Evolutionary conservation across 2,888 invertebrate genomes (phyloP).

Genomic region (Lapara coniferarum): DNA sequence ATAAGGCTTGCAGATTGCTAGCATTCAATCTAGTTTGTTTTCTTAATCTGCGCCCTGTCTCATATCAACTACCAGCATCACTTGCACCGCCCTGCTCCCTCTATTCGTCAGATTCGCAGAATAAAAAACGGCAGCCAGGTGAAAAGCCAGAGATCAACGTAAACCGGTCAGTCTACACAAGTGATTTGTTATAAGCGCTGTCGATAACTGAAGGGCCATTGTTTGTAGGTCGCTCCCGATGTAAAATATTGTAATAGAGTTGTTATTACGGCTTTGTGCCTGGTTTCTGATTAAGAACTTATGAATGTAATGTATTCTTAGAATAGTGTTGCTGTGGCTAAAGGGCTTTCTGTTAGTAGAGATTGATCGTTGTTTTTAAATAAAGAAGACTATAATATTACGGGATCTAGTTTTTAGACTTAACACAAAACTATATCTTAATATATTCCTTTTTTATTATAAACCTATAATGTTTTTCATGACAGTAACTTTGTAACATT

Average conservation of each 20-base stretch:
- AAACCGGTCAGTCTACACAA: slow-evolving; percentile 54
- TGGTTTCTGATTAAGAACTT: slow-evolving; percentile 24
- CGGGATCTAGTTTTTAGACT: neutral
- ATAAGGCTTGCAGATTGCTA: slow-evolving; percentile 59
- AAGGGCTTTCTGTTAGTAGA: too few relatives aligned
- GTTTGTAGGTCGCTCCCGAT: slow-evolving; percentile 62
- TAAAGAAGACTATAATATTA: too few relatives aligned
- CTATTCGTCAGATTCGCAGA: slow-evolving; percentile 28
- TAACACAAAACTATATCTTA: too few relatives aligned
- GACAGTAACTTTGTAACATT: too few relatives aligned
- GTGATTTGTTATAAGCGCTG: slow-evolving; percentile 66
- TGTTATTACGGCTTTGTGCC: slow-evolving; percentile 41
- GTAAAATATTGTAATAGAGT: slow-evolving; percentile 58
- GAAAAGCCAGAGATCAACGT: slow-evolving; percentile 50
- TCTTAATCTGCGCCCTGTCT: slow-evolving; percentile 67
- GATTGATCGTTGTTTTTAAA: too few relatives aligned
- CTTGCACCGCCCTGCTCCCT: slow-evolving; percentile 43
- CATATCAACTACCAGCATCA: slow-evolving; percentile 46
- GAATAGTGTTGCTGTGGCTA: neutral
- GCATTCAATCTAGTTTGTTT: slow-evolving; percentile 68
- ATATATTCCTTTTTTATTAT: too few relatives aligned
- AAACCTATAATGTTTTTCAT: too few relatives aligned
- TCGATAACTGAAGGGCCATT: slow-evolving; percentile 70
- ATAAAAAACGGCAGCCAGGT: slow-evolving; percentile 38
- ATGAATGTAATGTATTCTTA: slow-evolving; percentile 32